These are phyloP conservation scores for Sphenodon punctatus DNA, from an alignment of 2,797 vertebrate genomes.

Conservation along the genomic window DNA sequence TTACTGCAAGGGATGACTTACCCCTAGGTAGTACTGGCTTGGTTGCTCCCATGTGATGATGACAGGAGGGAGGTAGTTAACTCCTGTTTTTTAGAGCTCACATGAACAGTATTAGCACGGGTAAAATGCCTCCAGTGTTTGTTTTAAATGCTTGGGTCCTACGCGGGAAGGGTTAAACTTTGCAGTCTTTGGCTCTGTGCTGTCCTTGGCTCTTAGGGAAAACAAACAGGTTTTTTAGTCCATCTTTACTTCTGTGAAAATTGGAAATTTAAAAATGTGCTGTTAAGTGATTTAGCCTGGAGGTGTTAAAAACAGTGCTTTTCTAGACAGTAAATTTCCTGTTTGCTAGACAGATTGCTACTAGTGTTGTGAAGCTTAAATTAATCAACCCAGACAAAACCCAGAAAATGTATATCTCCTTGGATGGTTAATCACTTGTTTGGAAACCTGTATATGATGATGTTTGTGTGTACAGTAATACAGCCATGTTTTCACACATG, in stretches of 20 bases:
- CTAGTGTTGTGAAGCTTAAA: fast-evolving
- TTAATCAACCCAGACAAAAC: not conserved
- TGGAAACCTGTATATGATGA: fast-evolving
- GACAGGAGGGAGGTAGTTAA: too few relatives aligned
- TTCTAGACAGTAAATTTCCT: fast-evolving
- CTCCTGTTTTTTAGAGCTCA: too few relatives aligned
- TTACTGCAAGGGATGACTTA: too few relatives aligned
- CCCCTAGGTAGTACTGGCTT: too few relatives aligned
- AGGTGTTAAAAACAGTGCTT: fast-evolving
- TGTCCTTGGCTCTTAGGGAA: too few relatives aligned
- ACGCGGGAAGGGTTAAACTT: not conserved
- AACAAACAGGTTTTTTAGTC: not conserved
- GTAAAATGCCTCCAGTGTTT: too few relatives aligned
- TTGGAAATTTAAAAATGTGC: not conserved
- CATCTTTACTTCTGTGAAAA: not conserved
- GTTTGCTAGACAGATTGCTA: fast-evolving
- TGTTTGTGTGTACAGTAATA: not conserved
- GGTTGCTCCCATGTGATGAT: too few relatives aligned
- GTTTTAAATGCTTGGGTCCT: too few relatives aligned
- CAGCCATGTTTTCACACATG: not conserved
- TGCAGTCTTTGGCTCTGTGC: fast-evolving
- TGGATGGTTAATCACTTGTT: not conserved
- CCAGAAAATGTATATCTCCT: too few relatives aligned
- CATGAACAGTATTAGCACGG: too few relatives aligned
- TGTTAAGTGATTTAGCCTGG: not conserved